Base-by-base conservation (phyloP, 2,113 vertebrate genomes). In the Chloebia gouldiae region DNA sequence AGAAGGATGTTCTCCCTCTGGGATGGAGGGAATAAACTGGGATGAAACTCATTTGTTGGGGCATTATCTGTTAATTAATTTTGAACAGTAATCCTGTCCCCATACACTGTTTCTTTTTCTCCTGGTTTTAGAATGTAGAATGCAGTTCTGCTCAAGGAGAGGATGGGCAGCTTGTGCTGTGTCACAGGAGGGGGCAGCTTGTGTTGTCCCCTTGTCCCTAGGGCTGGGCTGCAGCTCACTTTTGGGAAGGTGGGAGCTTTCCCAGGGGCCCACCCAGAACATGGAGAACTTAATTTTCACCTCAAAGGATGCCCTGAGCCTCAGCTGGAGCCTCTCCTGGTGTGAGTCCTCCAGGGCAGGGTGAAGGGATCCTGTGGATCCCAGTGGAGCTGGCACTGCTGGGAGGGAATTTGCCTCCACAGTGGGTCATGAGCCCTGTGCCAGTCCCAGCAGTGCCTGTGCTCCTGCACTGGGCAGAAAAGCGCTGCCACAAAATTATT, bases 21-120 rank as follows among this genome's bases (percentile, higher is more conserved):
- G 90, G 90, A 73, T 22, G 28, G 33, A 92, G 56, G 45, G 60
- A 94, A 92, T 78, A 86, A 94, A 90, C 75, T 76, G 68, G 66
- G 56, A 90, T 84, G 53, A 71, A 91, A 76, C 73, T 95, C 61
- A 84, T 96, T 95, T 92, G 81, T 95, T 96, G 80, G 76, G 92
- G 87, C 60, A 68, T 93, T 80, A 47, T 76, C 80, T 68, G 56
- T 83, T 96, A 97, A 95, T 97, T 92, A 95, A 96, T 96, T 95
- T 90, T 44, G 63, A 95, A 81, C 86, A 75, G 60, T 94, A 94
- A 97, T 96, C 91, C 60, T 14, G 56, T 88, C 72, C 60, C 56
- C 13, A 4, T 71, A 3, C 45, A 14, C 44, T 8, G 53, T 61
- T 81, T 51, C 39, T 50, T 51, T 77, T 73, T 69, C 17, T 53